Conservation (phyloP, 2,888 invertebrate genomes). For the Brenthis hecate region DNA sequence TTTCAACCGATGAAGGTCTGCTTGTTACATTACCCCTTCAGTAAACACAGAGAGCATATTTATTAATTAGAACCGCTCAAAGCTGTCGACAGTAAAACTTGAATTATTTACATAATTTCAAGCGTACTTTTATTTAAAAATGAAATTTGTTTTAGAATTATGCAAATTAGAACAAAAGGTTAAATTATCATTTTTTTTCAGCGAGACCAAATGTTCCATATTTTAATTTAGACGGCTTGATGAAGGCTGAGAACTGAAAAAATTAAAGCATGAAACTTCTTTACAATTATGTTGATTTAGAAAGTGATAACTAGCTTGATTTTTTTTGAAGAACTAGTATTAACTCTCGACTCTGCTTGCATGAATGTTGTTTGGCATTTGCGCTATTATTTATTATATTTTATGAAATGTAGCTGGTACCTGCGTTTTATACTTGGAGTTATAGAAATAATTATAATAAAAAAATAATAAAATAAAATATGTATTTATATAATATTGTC, state of each 20-base stretch:
- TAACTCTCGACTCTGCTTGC: too few species aligned
- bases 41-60: constrained; percentile 16
- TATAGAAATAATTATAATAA: too few species aligned
- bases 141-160: constrained; percentile 41
- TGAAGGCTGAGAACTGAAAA: constrained; percentile 21
- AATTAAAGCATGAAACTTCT: constrained; percentile 4
- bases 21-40: background rate
- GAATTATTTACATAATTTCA: constrained; percentile 39
- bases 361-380: too few species aligned
- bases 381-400: too few species aligned
- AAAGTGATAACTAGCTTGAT: too few species aligned
- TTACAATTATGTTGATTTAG: constrained; percentile 7
- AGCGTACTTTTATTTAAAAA: constrained; percentile 39
- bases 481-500: too few species aligned
- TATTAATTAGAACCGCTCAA: constrained; percentile 17
- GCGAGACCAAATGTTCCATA: constrained; percentile 23
- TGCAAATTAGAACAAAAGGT: constrained; percentile 40
- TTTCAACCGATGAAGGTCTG: too few species aligned
- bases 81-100: constrained; percentile 35
- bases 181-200: constrained; percentile 29
- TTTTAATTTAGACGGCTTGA: constrained; percentile 27
- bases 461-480: too few species aligned
- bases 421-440: too few species aligned
- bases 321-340: too few species aligned
- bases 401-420: too few species aligned